Conservation (phyloP, 2,113 vertebrate species). For the Phalacrocorax pelagicus region DNA sequence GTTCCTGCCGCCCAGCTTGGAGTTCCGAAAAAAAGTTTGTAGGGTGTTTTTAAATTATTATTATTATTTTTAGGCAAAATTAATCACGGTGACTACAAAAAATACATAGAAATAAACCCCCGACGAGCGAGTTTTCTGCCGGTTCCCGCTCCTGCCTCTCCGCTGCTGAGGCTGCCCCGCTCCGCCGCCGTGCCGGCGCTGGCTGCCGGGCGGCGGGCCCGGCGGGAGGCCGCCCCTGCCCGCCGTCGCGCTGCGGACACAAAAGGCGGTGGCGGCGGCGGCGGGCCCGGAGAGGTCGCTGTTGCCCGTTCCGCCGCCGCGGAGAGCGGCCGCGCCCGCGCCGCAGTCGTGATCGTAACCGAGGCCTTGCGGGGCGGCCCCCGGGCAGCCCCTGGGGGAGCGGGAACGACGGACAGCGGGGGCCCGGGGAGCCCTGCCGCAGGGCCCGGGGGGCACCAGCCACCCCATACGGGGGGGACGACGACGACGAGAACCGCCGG, state of each 20-base stretch:
- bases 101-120: background rate
- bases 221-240: too few species aligned
- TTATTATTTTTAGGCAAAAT: background rate
- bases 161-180: background rate
- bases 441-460: background rate
- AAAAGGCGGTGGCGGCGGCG: too few species aligned
- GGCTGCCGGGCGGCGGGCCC: background rate
- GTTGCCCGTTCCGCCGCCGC: too few species aligned
- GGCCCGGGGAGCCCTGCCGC: background rate
- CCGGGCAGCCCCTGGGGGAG: too few species aligned
- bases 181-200: background rate
- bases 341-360: too few species aligned
- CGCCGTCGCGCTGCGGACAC: too few species aligned
- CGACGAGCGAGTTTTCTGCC: background rate
- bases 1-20: background rate
- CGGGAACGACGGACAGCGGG: too few species aligned
- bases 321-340: too few species aligned
- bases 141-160: background rate
- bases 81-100: background rate
- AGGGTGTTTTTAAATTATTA: background rate
- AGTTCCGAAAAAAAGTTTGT: background rate
- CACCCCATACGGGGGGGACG: rapidly evolving
- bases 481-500: background rate
- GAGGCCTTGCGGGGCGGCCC: too few species aligned
- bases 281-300: too few species aligned